Evolutionary conservation across 1,140 invertebrate genomes (phyloP), one percentile per base, ranked within the genome.

Genomic region (Microvelia longipes): DNA sequence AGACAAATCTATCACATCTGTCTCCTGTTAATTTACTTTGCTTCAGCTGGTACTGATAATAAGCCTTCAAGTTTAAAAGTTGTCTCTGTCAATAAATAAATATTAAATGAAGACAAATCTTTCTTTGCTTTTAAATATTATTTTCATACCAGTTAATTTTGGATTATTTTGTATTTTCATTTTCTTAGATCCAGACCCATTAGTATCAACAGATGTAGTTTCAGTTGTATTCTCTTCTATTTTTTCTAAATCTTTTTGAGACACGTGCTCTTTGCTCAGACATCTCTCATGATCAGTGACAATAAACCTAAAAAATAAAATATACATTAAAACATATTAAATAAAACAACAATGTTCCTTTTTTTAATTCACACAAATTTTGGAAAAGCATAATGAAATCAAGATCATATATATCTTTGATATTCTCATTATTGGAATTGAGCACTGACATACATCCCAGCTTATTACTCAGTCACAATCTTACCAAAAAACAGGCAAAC

Each of bases 181-280:
- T 60, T 65, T 70, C n/a, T 72, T 70, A 1, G 76, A 71, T 60
- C 75, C 75, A 29, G 74, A 75, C 29, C 76, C 76, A 65, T 79
- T 77, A 2, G 77, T 70, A 1, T 77, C 74, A 0, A 74, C 76
- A 35, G 77, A 73, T 73, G 79, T 70, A 26, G 61, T n/a, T 29
- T 73, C 76, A 35, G 77, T 73, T 73, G 79, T 70, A 26, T 61
- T n/a, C 29, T 73, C 75, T 68, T 62, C 68, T n/a, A 80, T 73
- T 75, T 79, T 82, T 72, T 75, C 75, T 78, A 77, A 83, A 75
- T 80, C 83, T 75, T 71, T 79, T 67, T 79, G 80, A 68, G 76
- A 80, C 71, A 81, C 74, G 74, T 77, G 78, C 74, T 80, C 75
- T 60, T 80, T 73, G 27, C 74, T 78, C 26, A 80, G 64, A 28